Conservation (phyloP, 2,797 vertebrate species). For the Mionectes olivaceus region DNA sequence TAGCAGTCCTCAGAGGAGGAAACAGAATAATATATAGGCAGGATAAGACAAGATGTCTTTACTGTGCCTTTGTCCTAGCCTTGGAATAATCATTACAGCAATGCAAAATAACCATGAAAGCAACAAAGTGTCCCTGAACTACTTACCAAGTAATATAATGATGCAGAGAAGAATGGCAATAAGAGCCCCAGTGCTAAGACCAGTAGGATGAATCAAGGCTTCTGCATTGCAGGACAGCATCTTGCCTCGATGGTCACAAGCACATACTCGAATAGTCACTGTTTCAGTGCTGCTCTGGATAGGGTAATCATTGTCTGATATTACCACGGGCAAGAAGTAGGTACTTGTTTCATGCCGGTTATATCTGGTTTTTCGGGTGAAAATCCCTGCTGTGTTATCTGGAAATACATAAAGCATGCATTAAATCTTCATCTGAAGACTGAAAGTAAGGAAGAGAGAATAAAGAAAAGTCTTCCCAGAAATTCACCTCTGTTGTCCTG, state of each 20-base stretch:
- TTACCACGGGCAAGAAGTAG: constrained; percentile 92
- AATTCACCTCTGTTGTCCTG: constrained; percentile 92
- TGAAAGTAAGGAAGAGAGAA: constrained; percentile 16
- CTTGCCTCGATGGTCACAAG: constrained; percentile 93
- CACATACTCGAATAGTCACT: constrained; percentile 91
- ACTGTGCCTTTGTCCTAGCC: neutral
- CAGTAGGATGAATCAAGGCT: constrained; percentile 89
- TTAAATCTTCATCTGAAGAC: constrained; percentile 25
- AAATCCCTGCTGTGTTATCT: constrained; percentile 96
- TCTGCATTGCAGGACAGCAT: constrained; percentile 93
- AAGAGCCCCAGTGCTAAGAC: constrained; percentile 94
- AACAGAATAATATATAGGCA: neutral
- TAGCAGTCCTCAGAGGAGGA: neutral
- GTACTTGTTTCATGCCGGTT: constrained; percentile 88
- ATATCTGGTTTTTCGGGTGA: constrained; percentile 88
- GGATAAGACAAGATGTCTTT: neutral
- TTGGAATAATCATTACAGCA: neutral
- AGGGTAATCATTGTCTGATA: constrained; percentile 89
- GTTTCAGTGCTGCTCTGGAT: constrained; percentile 94
- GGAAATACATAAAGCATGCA: constrained; percentile 58
- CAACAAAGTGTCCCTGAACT: constrained; percentile 7
- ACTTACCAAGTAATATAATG: constrained; percentile 94
- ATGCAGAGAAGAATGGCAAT: constrained; percentile 95
- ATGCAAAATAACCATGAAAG: neutral
- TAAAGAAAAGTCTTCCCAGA: neutral